Base-by-base conservation (phyloP, 2,113 vertebrate genomes). In the Melozone crissalis region DNA sequence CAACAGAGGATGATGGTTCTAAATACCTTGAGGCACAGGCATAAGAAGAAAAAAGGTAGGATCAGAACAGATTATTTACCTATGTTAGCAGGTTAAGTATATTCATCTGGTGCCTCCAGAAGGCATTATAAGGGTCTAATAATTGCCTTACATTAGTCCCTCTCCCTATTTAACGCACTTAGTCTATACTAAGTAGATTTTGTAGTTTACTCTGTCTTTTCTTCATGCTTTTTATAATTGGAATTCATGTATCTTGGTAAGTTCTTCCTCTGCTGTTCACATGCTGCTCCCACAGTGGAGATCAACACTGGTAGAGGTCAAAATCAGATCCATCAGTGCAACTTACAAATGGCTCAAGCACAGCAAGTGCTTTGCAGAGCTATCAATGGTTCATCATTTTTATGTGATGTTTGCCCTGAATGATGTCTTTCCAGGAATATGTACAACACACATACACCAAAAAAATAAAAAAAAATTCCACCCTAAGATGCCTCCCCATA, bases 391-490 rank as follows among this genome's bases (percentile, higher is more conserved):
- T 77, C 23, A 30, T 55, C 6, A 23, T 66, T 77, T 89, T 23
- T 65, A 14, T 37, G 11, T 61, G 30, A 47, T 65, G 16, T 41
- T 90, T 81, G 15, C 27, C 10, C 21, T 66, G 54, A 69, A 37
- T 51, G 7, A n/a, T 46, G 61, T 54, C 17, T 44, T 93, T 90
- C 30, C 41, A 22, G 62, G 27, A 69, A 33, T 26, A 17, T 1
- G 3, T 44, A 28, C 21, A 46, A 24, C 11, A 61, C 11, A 35
- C 5, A 9, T 5, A 6, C 6, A 5, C 24, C 3, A 21, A 21
- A 43, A 19, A 13, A 33, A 33, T 7, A 31, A 8, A 4, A 13
- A 13, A 31, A 12, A 33, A 13, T 5, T n/a, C 4, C 0, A 0
- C 9, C 2, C 20, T 58, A 8, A 46, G 19, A 2, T 84, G 1